These are phyloP conservation scores for Botia kubotai DNA, from an alignment of 2,797 vertebrate species.

Conservation along the genomic window DNA sequence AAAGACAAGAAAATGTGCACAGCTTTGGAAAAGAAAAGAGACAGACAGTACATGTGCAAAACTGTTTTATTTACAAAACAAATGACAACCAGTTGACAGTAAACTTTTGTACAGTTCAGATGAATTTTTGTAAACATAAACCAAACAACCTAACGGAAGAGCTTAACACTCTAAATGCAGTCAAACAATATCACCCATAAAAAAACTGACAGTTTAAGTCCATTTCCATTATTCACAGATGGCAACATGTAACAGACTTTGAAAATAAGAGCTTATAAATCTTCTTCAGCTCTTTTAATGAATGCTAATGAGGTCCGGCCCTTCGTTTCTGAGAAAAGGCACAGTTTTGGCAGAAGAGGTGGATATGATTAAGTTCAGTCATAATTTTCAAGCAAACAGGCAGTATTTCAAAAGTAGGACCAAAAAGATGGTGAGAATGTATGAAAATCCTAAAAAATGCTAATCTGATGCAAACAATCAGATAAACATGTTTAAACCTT, in stretches of 20 bases:
- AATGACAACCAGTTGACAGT: constrained; percentile 92
- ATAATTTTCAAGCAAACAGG: neutral
- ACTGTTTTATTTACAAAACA: constrained; percentile 99
- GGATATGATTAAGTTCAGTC: constrained; percentile 17
- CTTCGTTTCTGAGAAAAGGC: constrained; percentile 17
- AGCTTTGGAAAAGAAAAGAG: neutral
- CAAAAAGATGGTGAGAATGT: constrained; percentile 66
- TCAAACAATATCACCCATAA: constrained; percentile 97
- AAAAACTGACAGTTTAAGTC: constrained; percentile 90
- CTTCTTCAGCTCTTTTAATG: neutral
- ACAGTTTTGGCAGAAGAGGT: constrained; percentile 26
- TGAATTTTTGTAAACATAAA: constrained; percentile 79
- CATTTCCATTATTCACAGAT: constrained; percentile 77
- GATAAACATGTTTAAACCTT: constrained; percentile 49
- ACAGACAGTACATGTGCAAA: constrained; percentile 87
- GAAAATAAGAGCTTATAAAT: constrained; percentile 71
- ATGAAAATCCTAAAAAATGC: constrained; percentile 75
- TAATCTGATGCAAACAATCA: constrained; percentile 68
- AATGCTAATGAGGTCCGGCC: neutral
- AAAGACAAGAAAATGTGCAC: neutral
- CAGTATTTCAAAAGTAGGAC: constrained; percentile 11
- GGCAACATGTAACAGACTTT: constrained; percentile 79
- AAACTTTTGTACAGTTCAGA: constrained; percentile 88
- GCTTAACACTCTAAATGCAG: constrained; percentile 72
- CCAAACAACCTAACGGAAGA: constrained; percentile 72